Evolutionary conservation across 2,113 vertebrate genomes (phyloP).

Genomic region (Apodemus speciosus): DNA sequence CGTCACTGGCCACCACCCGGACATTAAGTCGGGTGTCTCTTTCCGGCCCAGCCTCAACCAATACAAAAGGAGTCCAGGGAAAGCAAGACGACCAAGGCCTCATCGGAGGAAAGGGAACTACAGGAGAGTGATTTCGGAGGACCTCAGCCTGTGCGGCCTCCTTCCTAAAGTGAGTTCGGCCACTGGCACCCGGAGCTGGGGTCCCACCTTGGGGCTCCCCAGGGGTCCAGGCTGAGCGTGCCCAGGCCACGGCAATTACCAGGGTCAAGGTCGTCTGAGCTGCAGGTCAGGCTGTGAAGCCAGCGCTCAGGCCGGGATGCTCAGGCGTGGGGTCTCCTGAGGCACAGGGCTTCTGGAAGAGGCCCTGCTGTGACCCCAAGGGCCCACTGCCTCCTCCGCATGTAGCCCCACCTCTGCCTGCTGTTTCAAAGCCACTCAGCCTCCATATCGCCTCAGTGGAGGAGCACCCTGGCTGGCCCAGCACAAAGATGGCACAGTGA

Average conservation of each 20-base stretch:
- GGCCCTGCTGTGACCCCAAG: background rate
- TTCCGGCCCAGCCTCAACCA: background rate
- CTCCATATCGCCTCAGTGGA: background rate
- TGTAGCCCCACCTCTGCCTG: background rate
- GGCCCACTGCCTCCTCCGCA: background rate
- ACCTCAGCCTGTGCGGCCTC: background rate
- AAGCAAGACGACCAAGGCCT: background rate
- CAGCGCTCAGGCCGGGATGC: background rate
- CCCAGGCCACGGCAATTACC: background rate
- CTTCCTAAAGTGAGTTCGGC: background rate
- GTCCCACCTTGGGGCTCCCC: background rate
- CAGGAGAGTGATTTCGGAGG: background rate
- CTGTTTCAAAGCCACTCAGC: background rate
- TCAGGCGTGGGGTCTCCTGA: background rate
- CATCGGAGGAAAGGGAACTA: background rate
- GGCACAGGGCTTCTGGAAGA: too few relatives aligned
- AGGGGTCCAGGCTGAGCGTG: background rate
- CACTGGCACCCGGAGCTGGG: background rate
- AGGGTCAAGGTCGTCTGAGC: background rate
- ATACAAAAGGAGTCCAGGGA: background rate
- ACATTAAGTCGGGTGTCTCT: too few relatives aligned
- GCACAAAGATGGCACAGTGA: background rate
- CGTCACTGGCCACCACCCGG: background rate
- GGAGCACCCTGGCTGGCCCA: background rate
- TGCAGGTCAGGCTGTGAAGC: background rate